A percentile compares a stretch with the other conserved stretches of the same genome.
These are phyloP conservation scores for Furnarius figulus DNA, from an alignment of 2,113 vertebrate genomes.

Conservation along the genomic window DNA sequence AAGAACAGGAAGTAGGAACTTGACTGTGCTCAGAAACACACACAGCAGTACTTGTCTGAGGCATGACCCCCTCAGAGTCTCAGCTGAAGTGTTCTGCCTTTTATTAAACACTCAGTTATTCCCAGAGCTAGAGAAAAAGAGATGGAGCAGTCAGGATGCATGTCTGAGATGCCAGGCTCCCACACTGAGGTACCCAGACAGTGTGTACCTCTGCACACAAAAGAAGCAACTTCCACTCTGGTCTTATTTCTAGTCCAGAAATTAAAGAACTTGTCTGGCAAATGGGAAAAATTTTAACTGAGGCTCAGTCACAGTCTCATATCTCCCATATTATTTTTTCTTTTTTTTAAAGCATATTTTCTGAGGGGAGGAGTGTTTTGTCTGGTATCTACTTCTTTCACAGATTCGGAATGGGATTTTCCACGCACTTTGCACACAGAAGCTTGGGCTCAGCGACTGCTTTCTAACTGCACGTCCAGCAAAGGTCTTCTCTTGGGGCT, in stretches of 20 bases:
- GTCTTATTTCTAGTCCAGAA: background rate
- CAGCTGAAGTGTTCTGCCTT: background rate
- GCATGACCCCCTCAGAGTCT: background rate
- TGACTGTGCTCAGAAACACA: background rate
- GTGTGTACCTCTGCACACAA: rapidly evolving
- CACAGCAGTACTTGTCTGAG: background rate
- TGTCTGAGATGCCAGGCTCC: background rate
- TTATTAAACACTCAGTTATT: background rate
- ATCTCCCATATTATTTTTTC: background rate
- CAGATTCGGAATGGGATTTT: background rate
- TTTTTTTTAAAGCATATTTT: background rate
- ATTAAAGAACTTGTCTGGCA: background rate
- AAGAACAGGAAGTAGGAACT: background rate
- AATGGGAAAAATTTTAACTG: background rate
- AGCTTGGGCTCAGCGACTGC: background rate
- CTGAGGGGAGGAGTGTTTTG: background rate
- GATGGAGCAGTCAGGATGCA: background rate
- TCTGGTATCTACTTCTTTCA: background rate
- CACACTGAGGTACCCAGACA: rapidly evolving
- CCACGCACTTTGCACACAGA: background rate
- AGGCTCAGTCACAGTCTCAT: background rate
- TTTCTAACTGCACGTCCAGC: background rate
- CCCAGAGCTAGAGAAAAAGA: background rate
- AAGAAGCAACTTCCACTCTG: background rate
- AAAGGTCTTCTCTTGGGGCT: background rate